Conservation (phyloP, 2,888 invertebrate genomes). For the Anoncus sp. region DNA sequence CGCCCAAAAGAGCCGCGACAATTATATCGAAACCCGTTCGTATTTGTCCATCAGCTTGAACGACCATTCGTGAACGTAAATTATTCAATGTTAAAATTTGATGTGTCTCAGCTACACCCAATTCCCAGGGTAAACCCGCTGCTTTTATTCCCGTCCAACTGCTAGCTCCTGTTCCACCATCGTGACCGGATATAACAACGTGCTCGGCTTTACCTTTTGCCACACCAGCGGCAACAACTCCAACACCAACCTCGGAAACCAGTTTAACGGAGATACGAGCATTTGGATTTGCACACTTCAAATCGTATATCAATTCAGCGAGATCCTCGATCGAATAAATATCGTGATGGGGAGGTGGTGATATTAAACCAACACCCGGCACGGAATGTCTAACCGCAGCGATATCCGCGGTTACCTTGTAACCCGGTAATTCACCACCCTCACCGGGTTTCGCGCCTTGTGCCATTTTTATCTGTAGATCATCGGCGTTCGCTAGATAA, state of each 20-base stretch:
- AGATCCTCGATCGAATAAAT: constrained; percentile 99
- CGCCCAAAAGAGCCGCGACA: constrained; percentile 97
- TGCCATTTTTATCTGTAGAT: constrained; percentile 99
- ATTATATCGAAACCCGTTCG: constrained; percentile 98
- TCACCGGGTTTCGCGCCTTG: constrained; percentile 99
- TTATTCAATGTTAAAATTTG: constrained; percentile 98
- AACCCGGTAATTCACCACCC: constrained; percentile 98
- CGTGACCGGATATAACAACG: constrained; percentile 99
- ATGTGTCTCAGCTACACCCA: constrained; percentile 99
- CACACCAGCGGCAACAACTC: constrained; percentile 99
- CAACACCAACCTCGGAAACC: constrained; percentile 99
- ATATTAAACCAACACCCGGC: constrained; percentile 98
- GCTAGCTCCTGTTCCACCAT: constrained; percentile 99
- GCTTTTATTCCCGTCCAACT: constrained; percentile 99
- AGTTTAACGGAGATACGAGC: constrained; percentile 99
- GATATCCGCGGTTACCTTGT: constrained; percentile 94
- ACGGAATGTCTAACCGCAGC: constrained; percentile 98
- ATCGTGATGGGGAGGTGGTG: constrained; percentile 99
- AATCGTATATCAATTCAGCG: constrained; percentile 98
- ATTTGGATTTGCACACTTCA: constrained; percentile 98
- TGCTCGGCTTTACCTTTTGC: constrained; percentile 99
- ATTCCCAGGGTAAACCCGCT: constrained; percentile 99
- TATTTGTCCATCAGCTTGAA: constrained; percentile 98
- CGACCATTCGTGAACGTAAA: constrained; percentile 94
- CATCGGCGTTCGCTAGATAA: constrained; percentile 98